Conservation (phyloP, 1,140 invertebrate species). For the Andricus grossulariae region DNA sequence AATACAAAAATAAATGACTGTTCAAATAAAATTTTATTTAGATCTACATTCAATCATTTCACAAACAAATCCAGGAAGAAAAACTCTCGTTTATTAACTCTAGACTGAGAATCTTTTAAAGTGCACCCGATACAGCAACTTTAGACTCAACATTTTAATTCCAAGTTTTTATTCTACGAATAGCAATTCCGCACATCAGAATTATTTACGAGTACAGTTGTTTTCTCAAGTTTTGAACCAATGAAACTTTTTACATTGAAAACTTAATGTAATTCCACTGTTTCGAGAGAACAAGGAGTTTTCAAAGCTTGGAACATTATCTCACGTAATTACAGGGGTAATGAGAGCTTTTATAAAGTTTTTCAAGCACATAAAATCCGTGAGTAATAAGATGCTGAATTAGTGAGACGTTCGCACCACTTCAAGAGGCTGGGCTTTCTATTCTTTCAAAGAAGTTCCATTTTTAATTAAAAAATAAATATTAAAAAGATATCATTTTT, state of each 20-base stretch:
- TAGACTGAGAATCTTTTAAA: not conserved
- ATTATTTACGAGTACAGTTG: constrained; percentile 3
- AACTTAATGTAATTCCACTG: not conserved
- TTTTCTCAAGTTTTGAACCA: not conserved
- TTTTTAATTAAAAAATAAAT: not conserved
- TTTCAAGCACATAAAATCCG: not conserved
- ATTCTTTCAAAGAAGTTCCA: not conserved
- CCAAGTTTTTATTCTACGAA: not conserved
- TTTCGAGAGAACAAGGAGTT: constrained; percentile 3
- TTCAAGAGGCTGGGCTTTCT: not conserved
- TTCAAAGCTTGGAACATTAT: not conserved
- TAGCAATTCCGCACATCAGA: not conserved
- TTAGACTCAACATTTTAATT: not conserved
- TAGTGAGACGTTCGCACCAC: not conserved
- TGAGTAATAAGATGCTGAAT: constrained; percentile 3
- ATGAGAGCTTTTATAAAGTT: constrained; percentile 4
- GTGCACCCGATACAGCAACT: not conserved
- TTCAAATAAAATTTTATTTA: no score
- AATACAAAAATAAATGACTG: no score
- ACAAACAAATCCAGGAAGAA: no score
- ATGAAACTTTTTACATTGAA: not conserved
- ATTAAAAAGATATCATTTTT: no score
- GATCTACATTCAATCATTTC: no score
- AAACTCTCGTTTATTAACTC: no score
- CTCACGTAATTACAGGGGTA: constrained; percentile 3